A percentile compares a stretch with the other conserved stretches of the same genome.
Conservation (phyloP, 2,113 vertebrate genomes). For the Gavialis gangeticus region DNA sequence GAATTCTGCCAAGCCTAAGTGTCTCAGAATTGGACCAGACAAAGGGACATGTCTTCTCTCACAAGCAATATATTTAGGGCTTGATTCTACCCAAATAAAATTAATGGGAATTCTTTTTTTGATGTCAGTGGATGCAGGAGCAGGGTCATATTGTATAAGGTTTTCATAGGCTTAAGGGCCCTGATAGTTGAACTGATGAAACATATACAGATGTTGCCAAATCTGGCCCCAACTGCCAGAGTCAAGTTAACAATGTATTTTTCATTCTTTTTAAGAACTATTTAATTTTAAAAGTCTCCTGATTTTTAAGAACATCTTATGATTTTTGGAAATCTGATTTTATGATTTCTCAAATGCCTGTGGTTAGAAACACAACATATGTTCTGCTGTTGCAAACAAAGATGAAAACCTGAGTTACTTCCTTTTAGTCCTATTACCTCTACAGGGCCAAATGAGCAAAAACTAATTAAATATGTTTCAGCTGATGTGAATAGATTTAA, state of each 20-base stretch:
- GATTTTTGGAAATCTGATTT: no score
- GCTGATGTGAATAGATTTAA: background rate
- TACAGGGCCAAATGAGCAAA: background rate
- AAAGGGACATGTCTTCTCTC: background rate
- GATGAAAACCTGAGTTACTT: background rate
- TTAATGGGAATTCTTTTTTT: background rate
- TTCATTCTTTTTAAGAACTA: no score
- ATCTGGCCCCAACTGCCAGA: background rate
- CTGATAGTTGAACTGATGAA: background rate
- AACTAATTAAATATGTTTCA: background rate
- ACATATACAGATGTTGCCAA: background rate
- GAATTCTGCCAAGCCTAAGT: no score
- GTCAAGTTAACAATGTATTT: background rate
- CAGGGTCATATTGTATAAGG: background rate
- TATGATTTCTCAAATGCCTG: background rate
- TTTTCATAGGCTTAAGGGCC: rapidly evolving
- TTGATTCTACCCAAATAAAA: background rate
- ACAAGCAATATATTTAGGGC: rapidly evolving
- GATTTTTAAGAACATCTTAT: background rate
- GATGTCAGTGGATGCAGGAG: background rate
- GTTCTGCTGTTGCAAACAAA: background rate
- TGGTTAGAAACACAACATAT: background rate
- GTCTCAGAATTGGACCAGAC: background rate
- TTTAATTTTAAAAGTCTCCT: background rate
- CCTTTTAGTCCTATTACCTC: background rate